Percentiles rank a stretch among this genome's conserved stretches.
phyloP scores from a whole-genome alignment of 1,140 invertebrate genomes.

The Hypsibius dujardini region DNA sequence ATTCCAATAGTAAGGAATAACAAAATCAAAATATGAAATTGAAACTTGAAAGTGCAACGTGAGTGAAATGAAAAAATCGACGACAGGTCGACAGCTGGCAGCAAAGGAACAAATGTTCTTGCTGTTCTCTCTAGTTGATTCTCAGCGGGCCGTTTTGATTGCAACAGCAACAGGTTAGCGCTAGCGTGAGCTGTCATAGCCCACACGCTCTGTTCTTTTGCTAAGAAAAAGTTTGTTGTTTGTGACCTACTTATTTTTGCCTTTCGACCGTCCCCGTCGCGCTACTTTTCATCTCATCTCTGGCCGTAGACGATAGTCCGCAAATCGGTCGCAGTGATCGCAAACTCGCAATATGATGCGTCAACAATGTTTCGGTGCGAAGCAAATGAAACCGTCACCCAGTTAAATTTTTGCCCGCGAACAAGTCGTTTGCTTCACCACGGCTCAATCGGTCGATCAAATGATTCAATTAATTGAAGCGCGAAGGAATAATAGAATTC shows the following conservation, averaged over 20 bases:
- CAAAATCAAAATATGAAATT: background rate
- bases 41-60: background rate
- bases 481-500: too few species aligned
- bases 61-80: background rate
- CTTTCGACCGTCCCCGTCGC: too few species aligned
- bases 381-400: too few species aligned
- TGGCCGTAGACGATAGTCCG: too few species aligned
- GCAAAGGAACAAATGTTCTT: background rate
- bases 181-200: background rate
- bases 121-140: background rate
- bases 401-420: too few species aligned
- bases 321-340: too few species aligned
- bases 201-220: background rate
- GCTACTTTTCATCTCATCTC: too few species aligned
- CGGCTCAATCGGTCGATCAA: too few species aligned
- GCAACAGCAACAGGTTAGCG: background rate
- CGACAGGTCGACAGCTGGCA: background rate
- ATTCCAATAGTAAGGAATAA: background rate
- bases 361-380: too few species aligned
- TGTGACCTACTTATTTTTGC: constrained; percentile 25
- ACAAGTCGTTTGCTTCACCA: too few species aligned
- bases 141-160: background rate
- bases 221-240: background rate
- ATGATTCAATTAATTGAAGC: too few species aligned
- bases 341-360: too few species aligned